Percentiles rank a stretch among this genome's conserved stretches.
Evolutionary conservation across 2,797 vertebrate species (phyloP).

Genomic region (Heliangelus exortis): DNA sequence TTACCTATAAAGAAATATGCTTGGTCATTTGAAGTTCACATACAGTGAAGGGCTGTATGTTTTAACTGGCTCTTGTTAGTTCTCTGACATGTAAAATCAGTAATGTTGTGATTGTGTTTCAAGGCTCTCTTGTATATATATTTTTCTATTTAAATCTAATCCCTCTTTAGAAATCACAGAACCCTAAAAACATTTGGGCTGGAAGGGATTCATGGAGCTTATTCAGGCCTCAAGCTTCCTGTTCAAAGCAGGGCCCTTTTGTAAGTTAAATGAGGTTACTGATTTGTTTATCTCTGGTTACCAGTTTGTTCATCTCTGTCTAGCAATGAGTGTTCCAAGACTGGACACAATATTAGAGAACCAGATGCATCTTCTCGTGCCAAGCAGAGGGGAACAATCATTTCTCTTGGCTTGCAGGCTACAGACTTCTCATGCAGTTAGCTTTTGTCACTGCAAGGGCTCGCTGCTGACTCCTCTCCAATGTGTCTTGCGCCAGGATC

Average conservation of each 20-base stretch:
- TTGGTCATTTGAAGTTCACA: slow-evolving; percentile 13
- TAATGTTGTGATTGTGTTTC: neutral
- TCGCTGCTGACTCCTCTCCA: neutral
- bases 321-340: neutral
- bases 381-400: neutral
- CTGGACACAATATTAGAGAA: neutral
- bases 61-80: slow-evolving; percentile 45
- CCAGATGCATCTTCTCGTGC: neutral
- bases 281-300: neutral
- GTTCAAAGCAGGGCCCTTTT: neutral
- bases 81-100: neutral
- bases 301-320: neutral
- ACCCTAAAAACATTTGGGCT: slow-evolving; percentile 33
- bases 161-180: slow-evolving; percentile 18
- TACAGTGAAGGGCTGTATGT: neutral
- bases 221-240: slow-evolving; percentile 1
- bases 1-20: slow-evolving; percentile 27
- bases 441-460: neutral
- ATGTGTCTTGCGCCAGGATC: neutral
- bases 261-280: neutral
- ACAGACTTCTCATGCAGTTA: accelerated
- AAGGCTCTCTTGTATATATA: slow-evolving; percentile 20
- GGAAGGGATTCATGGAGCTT: slow-evolving; percentile 26
- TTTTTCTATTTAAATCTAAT: slow-evolving; percentile 45
- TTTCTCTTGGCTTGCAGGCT: neutral